phyloP scores from a whole-genome alignment of 2,113 vertebrate species.

The Anguilla japonica region DNA sequence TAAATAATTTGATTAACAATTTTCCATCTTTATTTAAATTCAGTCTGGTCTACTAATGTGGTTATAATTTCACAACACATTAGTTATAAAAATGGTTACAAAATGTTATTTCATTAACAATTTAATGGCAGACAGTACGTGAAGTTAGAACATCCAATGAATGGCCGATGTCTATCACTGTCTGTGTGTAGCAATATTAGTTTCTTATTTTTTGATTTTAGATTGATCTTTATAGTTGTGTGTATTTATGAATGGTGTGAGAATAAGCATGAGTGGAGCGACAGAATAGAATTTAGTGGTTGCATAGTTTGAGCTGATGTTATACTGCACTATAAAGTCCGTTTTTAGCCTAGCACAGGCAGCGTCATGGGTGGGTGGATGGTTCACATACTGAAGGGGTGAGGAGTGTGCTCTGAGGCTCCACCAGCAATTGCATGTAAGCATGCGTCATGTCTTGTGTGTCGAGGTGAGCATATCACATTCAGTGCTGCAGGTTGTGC shows the following conservation, averaged over 20 bases:
- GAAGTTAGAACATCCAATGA: neutral
- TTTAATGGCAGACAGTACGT: too few species aligned
- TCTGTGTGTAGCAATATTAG: neutral
- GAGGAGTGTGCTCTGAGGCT: neutral
- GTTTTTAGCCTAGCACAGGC: neutral
- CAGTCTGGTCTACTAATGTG: neutral
- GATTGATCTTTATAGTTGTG: conserved; percentile 10
- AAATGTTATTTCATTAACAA: neutral
- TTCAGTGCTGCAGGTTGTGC: neutral
- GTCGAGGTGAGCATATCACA: neutral
- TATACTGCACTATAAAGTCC: neutral
- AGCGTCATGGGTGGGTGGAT: neutral
- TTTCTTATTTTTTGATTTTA: neutral
- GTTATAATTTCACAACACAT: neutral
- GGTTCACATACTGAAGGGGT: neutral
- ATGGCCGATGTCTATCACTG: conserved; percentile 20
- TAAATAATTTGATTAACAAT: neutral
- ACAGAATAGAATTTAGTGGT: neutral
- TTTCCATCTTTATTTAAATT: neutral
- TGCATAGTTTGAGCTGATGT: neutral
- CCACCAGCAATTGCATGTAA: neutral
- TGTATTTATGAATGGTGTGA: conserved; percentile 21
- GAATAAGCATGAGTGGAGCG: conserved; percentile 14
- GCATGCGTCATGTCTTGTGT: neutral
- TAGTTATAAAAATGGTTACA: neutral